Conservation (phyloP, 2,888 invertebrate genomes). For the Spodoptera littoralis region DNA sequence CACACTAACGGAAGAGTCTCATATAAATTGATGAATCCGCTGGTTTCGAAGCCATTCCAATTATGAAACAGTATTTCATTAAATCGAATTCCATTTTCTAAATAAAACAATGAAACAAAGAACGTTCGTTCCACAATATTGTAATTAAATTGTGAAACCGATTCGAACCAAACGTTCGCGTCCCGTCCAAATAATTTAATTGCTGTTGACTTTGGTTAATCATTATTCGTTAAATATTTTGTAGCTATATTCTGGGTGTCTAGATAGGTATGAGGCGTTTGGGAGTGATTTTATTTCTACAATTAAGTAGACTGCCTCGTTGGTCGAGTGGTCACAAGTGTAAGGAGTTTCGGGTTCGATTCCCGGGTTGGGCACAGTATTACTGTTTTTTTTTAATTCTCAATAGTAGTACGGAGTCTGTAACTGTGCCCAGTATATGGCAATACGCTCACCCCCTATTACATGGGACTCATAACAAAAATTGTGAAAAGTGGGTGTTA, state of each 20-base stretch:
- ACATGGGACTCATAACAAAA: too few species aligned
- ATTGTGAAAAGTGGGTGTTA: too few species aligned
- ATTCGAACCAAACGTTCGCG: slow-evolving; percentile 9
- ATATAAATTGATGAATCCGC: slow-evolving; percentile 7
- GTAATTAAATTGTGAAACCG: slow-evolving; percentile 35
- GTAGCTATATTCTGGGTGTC: not conserved
- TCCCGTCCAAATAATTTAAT: slow-evolving; percentile 27
- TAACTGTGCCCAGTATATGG: too few species aligned
- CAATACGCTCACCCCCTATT: too few species aligned
- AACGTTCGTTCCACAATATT: slow-evolving; percentile 26
- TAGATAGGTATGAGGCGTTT: not conserved
- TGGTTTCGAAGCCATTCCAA: slow-evolving; percentile 9
- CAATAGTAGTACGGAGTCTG: too few species aligned
- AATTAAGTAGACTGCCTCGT: too few species aligned
- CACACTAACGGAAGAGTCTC: slow-evolving; percentile 5
- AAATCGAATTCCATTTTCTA: slow-evolving; percentile 27
- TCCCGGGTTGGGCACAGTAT: too few species aligned
- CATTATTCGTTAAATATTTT: slow-evolving; percentile 16
- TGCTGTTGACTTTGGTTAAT: slow-evolving; percentile 24
- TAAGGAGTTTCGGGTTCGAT: too few species aligned
- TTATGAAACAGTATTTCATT: slow-evolving; percentile 41
- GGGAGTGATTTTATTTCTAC: too few species aligned
- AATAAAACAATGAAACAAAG: slow-evolving; percentile 41
- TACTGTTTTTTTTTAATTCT: too few species aligned
- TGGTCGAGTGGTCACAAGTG: too few species aligned